Base-by-base conservation (phyloP, 1,140 invertebrate species). In the Bicyclus anynana region DNA sequence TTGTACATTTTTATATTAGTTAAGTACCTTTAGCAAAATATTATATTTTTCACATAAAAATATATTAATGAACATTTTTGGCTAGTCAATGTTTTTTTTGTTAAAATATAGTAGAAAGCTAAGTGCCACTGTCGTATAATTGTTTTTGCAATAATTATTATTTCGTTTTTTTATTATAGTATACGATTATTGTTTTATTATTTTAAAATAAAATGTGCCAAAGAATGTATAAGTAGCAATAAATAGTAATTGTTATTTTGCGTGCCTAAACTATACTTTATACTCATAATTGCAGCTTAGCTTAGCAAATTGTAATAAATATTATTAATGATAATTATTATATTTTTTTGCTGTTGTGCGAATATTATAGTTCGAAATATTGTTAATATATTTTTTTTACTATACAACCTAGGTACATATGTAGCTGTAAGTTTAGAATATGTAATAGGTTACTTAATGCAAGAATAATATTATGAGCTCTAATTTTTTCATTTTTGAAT, bases 151-250 rank as follows among this genome's bases (percentile, higher is more conserved):
- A 27, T 2, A 7, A 27, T 27, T 27, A 4, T 27, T 27, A 9
- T 27, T 27, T 27, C 5, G 16, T 46, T 14, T 26, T 46, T 12
- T 18, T 46, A 3, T 35, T 9, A 20, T 46, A 2, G 42, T 20
- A 23, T 23, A 23, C 23, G 23, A 23, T 23, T 23, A 17, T 9
- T 17, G 16, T 40, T 40, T 40, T 14, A 16, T 16, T 40, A 17
- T 6, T 40, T 42, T 49, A 17, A 42, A 20, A 26, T 29, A 27
- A 49, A 50, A 18, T 35, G 48, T 50, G 48, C 48, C 48, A 50
- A 50, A 50, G 48, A 50, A 12, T 26, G 10, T 26, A 35, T 17
- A 12, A 18, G n/a, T 29, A 33, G 26, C 16, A 49, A 50, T 50
- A 35, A 48, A 4, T 23, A 23, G 2, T n/a, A n/a, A n/a, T n/a